A percentile compares a stretch with the other conserved stretches of the same genome.
phyloP scores from a whole-genome alignment of 2,113 vertebrate species.

The Synodontis membranacea region DNA sequence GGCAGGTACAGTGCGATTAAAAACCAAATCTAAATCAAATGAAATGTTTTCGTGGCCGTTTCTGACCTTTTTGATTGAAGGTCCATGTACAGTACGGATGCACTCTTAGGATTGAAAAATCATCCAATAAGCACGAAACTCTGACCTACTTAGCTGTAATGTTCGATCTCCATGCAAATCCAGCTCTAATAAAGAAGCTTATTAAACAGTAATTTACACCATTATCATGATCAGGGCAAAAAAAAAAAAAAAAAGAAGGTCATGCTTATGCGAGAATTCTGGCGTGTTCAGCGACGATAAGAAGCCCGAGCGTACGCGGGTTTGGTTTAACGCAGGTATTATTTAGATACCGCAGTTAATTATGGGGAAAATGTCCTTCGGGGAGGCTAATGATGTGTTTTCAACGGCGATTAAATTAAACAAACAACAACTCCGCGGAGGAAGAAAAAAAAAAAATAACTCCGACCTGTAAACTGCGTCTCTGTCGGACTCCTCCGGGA shows the following conservation, averaged over 20 bases:
- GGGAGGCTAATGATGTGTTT: neutral
- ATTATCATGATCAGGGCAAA: neutral
- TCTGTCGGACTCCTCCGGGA: neutral
- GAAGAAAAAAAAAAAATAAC: neutral
- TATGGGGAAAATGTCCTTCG: neutral
- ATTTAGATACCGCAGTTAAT: conserved; percentile 1
- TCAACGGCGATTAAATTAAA: neutral
- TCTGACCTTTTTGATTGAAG: neutral
- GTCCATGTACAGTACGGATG: neutral
- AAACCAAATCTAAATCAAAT: neutral
- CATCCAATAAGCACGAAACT: neutral
- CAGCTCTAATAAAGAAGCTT: neutral
- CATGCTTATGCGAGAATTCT: neutral
- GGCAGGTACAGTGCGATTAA: neutral
- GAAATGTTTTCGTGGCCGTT: neutral
- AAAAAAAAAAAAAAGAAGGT: neutral
- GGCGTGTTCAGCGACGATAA: neutral
- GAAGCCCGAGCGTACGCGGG: neutral
- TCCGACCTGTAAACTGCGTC: neutral
- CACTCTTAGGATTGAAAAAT: neutral
- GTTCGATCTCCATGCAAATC: neutral
- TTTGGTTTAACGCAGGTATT: neutral
- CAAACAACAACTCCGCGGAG: neutral
- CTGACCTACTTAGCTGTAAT: neutral
- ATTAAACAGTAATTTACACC: neutral